Evolutionary conservation across 2,797 vertebrate species (phyloP), one percentile per base, ranked within the genome.

Genomic region (Acestrorhynchus altus): DNA sequence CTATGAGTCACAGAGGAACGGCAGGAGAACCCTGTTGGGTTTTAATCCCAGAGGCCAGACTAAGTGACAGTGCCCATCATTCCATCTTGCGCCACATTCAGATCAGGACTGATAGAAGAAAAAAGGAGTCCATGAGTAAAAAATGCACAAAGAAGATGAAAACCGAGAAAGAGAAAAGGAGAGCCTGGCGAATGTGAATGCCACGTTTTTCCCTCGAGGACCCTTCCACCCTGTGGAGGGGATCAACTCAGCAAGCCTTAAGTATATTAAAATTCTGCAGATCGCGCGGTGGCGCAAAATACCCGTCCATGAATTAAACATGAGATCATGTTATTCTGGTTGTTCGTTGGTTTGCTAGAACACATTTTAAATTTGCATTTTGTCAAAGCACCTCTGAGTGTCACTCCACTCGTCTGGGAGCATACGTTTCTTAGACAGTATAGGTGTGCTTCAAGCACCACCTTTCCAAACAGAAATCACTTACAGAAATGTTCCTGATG

Each of bases 321-420:
- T 90, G 85, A 89, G 86, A 77, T 88, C 74, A 81, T 87, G 78
- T 88, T 88, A 84, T 90, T 90, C 86, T 81, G 83, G 81, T 85
- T 72, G 81, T 44, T 61, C 79, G 83, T 79, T 78, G 83, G 87
- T 54, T 70, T 84, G 85, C 83, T 87, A 78, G 82, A 91, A 90
- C 85, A 89, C 83, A 88, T 89, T 90, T 87, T 66, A 42, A 82
- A 90, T 91, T 90, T 88, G 86, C 90, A 89, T 92, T 89, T 91
- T 84, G 86, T 89, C 86, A 82, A 79, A 35, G 31, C 31, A 35
- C 6, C 31, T 35, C 70, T 80, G 82, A 85, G 74, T 49, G 73
- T 85, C 81, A 31, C 26, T 4, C 84, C 31, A 28, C 83, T 82
- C 85, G 69, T 85, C 83, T 84, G 72, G 54, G 67, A 79, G 69